A percentile compares a stretch with the other conserved stretches of the same genome.
Evolutionary conservation across 2,797 vertebrate genomes (phyloP).

Genomic region (Arremon aurantiirostris): DNA sequence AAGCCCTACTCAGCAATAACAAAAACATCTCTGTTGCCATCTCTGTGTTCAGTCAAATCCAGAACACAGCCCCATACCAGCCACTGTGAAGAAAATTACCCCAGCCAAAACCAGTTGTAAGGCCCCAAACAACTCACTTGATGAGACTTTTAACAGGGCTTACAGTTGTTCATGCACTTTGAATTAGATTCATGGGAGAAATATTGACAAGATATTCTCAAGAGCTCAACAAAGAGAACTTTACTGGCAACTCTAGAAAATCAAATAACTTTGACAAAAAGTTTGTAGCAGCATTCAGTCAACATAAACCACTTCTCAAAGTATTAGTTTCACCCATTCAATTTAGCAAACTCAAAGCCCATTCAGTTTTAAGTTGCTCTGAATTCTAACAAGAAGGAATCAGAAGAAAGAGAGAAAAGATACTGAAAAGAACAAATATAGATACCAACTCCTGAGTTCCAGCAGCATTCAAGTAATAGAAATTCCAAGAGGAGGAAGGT

Average conservation of each 20-base stretch:
- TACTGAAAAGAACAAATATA: neutral
- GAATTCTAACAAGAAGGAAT: neutral
- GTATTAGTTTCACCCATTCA: neutral
- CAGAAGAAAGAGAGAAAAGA: neutral
- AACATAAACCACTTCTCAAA: neutral
- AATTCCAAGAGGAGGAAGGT: neutral
- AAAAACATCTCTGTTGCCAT: neutral
- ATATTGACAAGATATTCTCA: neutral
- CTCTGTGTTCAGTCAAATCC: neutral
- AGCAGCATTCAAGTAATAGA: neutral
- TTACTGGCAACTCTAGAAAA: neutral
- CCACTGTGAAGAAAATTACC: neutral
- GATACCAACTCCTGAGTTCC: neutral
- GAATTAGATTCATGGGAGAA: neutral
- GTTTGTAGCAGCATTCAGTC: neutral
- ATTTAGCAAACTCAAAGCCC: neutral
- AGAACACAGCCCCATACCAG: neutral
- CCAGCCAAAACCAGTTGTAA: neutral
- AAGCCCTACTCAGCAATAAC: neutral
- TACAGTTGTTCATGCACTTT: neutral
- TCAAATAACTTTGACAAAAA: neutral
- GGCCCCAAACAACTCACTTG: neutral
- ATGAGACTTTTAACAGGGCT: neutral
- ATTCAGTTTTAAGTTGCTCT: neutral
- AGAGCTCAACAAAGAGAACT: neutral